Percentiles rank a stretch among this genome's conserved stretches.
These are phyloP conservation scores for Phoeniculus purpureus DNA, from an alignment of 2,797 vertebrate genomes.

Conservation along the genomic window DNA sequence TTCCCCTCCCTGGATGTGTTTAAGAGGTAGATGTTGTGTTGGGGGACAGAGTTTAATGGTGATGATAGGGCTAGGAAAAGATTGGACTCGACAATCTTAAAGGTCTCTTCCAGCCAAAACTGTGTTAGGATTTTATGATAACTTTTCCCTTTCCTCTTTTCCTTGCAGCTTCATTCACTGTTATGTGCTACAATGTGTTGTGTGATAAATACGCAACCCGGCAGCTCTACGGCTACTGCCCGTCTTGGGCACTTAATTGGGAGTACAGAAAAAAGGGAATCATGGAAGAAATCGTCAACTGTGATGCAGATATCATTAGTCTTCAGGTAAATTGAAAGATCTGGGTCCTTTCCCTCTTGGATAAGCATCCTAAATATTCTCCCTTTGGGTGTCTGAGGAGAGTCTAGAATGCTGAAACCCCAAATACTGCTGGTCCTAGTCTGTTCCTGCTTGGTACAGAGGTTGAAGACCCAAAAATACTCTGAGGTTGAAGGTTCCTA, in stretches of 20 bases:
- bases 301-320: constrained; percentile 97
- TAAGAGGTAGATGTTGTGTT: too few relatives aligned
- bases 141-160: not conserved
- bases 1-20: too few relatives aligned
- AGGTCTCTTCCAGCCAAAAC: too few relatives aligned
- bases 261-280: constrained; percentile 99
- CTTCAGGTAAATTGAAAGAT: constrained; percentile 86
- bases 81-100: too few relatives aligned
- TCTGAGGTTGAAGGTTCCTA: not conserved
- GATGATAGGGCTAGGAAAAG: too few relatives aligned
- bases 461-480: not conserved
- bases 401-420: not conserved
- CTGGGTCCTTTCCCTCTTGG: not conserved
- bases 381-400: not conserved
- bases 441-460: not conserved
- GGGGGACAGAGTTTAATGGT: too few relatives aligned
- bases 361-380: not conserved
- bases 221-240: constrained; percentile 98
- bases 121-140: too few relatives aligned
- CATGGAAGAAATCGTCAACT: constrained; percentile 98
- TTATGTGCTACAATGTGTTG: constrained; percentile 99
- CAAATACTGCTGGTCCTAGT: not conserved
- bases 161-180: constrained; percentile 89
- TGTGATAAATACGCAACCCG: constrained; percentile 98
- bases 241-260: constrained; percentile 98